Evolutionary conservation across 92 coral and sea anemone species (phyloP), one percentile per base, ranked within the genome.

Genomic region (Montipora capitata): DNA sequence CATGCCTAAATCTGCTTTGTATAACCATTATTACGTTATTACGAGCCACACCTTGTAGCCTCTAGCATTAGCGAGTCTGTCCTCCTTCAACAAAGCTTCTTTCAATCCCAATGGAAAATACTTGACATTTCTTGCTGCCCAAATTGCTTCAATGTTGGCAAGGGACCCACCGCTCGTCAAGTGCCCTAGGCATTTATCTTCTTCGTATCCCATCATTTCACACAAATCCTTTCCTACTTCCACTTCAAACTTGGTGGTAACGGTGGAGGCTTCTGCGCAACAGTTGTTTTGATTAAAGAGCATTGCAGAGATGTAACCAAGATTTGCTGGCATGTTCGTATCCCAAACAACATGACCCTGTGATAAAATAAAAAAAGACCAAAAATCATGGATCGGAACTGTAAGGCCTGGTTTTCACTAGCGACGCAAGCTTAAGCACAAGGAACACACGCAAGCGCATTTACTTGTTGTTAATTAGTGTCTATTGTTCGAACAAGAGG

Each of bases 71-170:
- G 84, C 87, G 7, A 96, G 79, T 4, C 64, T 77, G 6, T 91
- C 85, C 15, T 93, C 99, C n/a, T 66, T 90, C 71, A 67, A 51
- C 83, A 96, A 82, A 48, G 99, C 95, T 58, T 91, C 96, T 76
- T 91, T 93, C 15, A 96, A 68, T 70, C 96, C 91, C 58, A 88
- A 18, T 48, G 98, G 89, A 77, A 88, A 93, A 90, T 79, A 95
- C 89, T 96, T 96, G 43, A 96, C 89, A 69, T 96, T 96, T 5
- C 99, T 79, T 9, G 91, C 97, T 4, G 96, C 96, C 99, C 96
- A 96, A 78, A 96, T 80, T 40, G 99, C 93, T 86, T 96, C 99
- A 72, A 96, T 96, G 87, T 96, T 96, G 13, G 99, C 99, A 6
- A 91, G 86, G 9, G 96, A 58, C 4, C 99, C 99, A 14, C 98